Base-by-base conservation (phyloP, 37 sponge, comb jelly and placozoan species). In the Aphrocallistes beatrix region DNA sequence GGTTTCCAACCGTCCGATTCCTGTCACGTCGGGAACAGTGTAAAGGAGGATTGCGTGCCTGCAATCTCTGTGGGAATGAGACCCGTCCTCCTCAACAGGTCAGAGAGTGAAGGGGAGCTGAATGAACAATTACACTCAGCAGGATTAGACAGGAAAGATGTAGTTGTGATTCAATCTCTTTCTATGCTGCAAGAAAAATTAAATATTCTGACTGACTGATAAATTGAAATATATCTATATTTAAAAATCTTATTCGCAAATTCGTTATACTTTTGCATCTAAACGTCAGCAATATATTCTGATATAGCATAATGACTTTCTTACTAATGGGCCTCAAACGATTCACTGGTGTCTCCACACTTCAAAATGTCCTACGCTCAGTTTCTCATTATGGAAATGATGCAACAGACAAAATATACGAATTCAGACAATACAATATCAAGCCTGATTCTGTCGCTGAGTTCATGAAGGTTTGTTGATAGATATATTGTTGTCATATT, bases 371-470 rank as follows among this genome's bases (percentile, higher is more conserved):
- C n/a, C n/a, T n/a, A n/a, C n/a, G n/a, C n/a, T n/a, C n/a, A n/a
- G n/a, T n/a, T n/a, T n/a, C n/a, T n/a, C n/a, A n/a, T n/a, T n/a
- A n/a, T n/a, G n/a, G n/a, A n/a, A n/a, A n/a, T n/a, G n/a, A n/a
- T n/a, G n/a, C n/a, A n/a, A n/a, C n/a, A n/a, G n/a, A n/a, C n/a
- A 90, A 90, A 36, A 37, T 90, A 37, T 90, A 90, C 85, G 90
- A 90, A 60, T 36, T 90, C 37, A 34, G 90, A 10, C 49, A 75
- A 36, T 90, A 90, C 51, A 9, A 38, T 25, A 87, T 90, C 34
- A 36, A 51, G 23, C 90, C 90, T 23, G 84, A 38, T 21, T 81
- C 37, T 51, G 51, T 87, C 38, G 69, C 28, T 37, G 81, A 87
- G 28, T 90, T 84, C 36, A 17, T 87, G 21, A 37, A 60, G 21